A percentile compares a stretch with the other conserved stretches of the same genome.
phyloP scores from a whole-genome alignment of 2,797 vertebrate species.

The Loris lydekkerianus region DNA sequence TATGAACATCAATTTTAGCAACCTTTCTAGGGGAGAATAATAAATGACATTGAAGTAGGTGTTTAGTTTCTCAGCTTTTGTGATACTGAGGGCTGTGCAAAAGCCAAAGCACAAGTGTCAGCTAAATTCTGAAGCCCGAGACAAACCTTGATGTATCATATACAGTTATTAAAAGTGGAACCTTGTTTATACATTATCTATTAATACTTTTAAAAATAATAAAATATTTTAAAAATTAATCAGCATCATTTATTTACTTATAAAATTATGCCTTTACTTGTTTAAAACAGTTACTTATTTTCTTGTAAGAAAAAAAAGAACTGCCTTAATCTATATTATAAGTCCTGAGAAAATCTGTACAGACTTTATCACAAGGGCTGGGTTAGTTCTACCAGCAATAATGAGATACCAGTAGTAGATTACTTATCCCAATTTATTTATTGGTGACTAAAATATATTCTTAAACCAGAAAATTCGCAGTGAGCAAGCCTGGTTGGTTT shows the following conservation, averaged over 20 bases:
- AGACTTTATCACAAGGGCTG: not conserved
- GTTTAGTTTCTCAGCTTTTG: not conserved
- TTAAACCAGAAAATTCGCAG: not conserved
- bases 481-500: not conserved
- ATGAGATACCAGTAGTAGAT: not conserved
- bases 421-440: not conserved
- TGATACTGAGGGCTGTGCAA: not conserved
- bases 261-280: constrained; percentile 30
- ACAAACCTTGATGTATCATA: not conserved
- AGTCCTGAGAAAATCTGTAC: not conserved
- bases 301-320: not conserved
- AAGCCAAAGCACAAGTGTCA: not conserved
- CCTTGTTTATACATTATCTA: not conserved
- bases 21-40: not conserved
- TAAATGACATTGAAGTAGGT: not conserved
- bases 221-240: constrained; percentile 8
- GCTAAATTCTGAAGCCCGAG: not conserved
- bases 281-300: not conserved
- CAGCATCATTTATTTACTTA: not conserved
- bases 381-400: not conserved
- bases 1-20: not conserved
- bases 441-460: not conserved
- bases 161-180: not conserved
- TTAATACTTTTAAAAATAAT: not conserved
- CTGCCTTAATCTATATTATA: not conserved